Evolutionary conservation across 2,888 invertebrate genomes (phyloP).

Genomic region (Lypha dubia): DNA sequence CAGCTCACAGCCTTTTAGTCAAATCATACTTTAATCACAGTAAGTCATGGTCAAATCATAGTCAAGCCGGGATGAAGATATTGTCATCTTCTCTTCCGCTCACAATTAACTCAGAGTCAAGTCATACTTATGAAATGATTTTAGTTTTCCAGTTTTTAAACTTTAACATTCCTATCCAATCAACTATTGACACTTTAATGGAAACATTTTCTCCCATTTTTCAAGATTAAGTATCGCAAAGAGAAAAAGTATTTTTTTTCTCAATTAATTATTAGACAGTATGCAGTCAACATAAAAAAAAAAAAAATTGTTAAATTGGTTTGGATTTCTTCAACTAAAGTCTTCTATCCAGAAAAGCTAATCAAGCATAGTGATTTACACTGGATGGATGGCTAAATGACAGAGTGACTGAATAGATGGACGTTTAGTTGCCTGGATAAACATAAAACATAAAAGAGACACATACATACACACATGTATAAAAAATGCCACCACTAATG

Average conservation of each 20-base stretch:
- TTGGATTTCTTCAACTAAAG: slow-evolving; percentile 41
- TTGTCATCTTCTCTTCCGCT: neutral
- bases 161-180: too few species aligned
- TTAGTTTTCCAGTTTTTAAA: too few species aligned
- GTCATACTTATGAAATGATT: too few species aligned
- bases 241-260: neutral
- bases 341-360: slow-evolving; percentile 61
- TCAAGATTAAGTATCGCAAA: neutral
- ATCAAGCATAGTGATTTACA: slow-evolving; percentile 61
- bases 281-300: neutral
- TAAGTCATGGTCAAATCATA: neutral
- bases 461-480: neutral
- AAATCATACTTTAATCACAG: neutral
- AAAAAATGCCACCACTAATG: neutral
- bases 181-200: too few species aligned
- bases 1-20: too few species aligned
- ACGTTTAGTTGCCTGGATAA: slow-evolving; percentile 56
- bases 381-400: slow-evolving; percentile 53
- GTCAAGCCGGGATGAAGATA: neutral
- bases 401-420: slow-evolving; percentile 54
- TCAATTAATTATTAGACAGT: slow-evolving; percentile 26
- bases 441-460: slow-evolving; percentile 42
- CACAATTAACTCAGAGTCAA: neutral
- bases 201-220: neutral
- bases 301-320: slow-evolving; percentile 39